Evolutionary conservation across 2,797 vertebrate genomes (phyloP).

Genomic region (Sebastiscus albofasciatus): DNA sequence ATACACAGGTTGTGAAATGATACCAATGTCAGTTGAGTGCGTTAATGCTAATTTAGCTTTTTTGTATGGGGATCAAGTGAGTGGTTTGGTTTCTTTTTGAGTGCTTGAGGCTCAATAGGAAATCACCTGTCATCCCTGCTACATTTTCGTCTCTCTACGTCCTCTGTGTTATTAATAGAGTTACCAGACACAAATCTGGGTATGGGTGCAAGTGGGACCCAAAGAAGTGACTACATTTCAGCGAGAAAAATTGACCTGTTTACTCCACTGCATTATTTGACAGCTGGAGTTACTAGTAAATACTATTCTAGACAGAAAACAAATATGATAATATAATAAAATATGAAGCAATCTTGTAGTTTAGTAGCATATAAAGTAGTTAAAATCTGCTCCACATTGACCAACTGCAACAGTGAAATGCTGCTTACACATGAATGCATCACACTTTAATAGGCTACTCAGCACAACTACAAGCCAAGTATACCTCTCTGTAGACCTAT

Average conservation of each 20-base stretch:
- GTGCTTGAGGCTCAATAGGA: conserved; percentile 9
- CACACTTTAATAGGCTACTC: background rate
- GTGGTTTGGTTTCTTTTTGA: conserved; percentile 23
- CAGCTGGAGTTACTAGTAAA: background rate
- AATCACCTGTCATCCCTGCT: conserved; percentile 43
- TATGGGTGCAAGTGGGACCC: conserved; percentile 82
- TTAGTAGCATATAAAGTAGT: background rate
- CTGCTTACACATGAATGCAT: background rate
- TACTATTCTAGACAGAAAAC: background rate
- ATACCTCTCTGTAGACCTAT: too few relatives aligned
- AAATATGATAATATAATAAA: background rate
- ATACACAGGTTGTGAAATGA: background rate
- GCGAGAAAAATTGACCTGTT: background rate
- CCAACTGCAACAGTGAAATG: background rate
- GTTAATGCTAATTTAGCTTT: background rate
- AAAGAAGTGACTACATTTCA: conserved; percentile 58
- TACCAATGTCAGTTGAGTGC: background rate
- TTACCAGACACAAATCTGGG: conserved; percentile 90
- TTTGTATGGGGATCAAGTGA: background rate
- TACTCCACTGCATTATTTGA: background rate
- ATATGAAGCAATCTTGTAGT: background rate
- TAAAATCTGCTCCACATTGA: background rate
- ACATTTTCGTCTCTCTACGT: conserved; percentile 12
- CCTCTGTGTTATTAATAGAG: conserved; percentile 82
- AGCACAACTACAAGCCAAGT: too few relatives aligned